Evolutionary conservation across 2,797 vertebrate species (phyloP).

Genomic region (Crenichthys baileyi): DNA sequence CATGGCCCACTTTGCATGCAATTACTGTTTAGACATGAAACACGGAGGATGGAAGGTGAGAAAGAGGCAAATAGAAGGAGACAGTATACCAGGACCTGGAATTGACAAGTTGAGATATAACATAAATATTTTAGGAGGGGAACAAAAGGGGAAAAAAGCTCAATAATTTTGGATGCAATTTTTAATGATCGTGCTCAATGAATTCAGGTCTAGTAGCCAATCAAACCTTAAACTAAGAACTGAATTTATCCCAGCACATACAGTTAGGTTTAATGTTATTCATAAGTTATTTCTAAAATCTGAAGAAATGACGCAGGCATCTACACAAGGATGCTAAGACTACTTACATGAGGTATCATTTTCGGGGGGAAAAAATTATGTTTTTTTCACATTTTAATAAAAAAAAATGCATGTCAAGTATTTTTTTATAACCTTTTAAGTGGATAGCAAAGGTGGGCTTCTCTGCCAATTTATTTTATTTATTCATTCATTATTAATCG

Average conservation of each 20-base stretch:
- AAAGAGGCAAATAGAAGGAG: background rate
- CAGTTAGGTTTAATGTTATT: background rate
- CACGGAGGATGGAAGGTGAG: background rate
- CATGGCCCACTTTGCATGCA: background rate
- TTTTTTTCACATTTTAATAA: too few relatives aligned
- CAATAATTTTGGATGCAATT: background rate
- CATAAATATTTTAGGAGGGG: background rate
- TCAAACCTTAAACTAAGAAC: constrained; percentile 8
- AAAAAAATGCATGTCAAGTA: too few relatives aligned
- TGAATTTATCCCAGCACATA: constrained; percentile 3
- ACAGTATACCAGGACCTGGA: background rate
- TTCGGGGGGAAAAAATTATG: too few relatives aligned
- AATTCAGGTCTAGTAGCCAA: background rate
- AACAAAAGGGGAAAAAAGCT: background rate
- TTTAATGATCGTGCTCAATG: background rate
- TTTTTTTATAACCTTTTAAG: too few relatives aligned
- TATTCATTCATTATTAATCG: too few relatives aligned
- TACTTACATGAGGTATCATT: too few relatives aligned
- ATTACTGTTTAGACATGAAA: constrained; percentile 13
- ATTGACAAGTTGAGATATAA: background rate
- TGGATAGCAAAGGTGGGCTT: too few relatives aligned
- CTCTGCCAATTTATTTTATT: too few relatives aligned
- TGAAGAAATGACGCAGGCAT: too few relatives aligned
- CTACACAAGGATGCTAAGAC: too few relatives aligned
- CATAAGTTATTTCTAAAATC: background rate